phyloP scores from a whole-genome alignment of 92 coral and sea anemone species.

The Muricea muricata region DNA sequence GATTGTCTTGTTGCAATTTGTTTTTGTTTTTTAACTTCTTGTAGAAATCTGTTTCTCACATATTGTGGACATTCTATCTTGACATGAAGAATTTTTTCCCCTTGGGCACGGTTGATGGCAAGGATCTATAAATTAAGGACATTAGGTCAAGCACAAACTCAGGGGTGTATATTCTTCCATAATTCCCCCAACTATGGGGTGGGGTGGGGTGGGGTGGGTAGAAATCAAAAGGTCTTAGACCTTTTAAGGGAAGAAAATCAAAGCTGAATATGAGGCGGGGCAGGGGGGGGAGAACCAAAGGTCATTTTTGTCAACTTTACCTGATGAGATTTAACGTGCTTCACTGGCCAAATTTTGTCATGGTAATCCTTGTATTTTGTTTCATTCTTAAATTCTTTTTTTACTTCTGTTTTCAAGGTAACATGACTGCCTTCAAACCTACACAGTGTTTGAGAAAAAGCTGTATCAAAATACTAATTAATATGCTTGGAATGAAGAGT shows the following conservation, averaged over 20 bases:
- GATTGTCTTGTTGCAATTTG: conserved; percentile 30
- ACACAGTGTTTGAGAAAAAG: neutral
- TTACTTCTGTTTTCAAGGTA: conserved; percentile 53
- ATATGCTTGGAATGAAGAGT: too few species aligned
- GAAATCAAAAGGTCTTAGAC: too few species aligned
- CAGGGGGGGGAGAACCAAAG: neutral
- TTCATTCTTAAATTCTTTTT: conserved; percentile 45
- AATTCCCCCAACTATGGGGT: too few species aligned
- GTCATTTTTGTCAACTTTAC: neutral
- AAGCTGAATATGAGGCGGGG: too few species aligned
- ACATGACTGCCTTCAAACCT: conserved; percentile 62
- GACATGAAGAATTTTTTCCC: conserved; percentile 73
- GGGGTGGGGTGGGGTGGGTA: too few species aligned
- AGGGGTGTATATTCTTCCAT: neutral
- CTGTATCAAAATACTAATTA: too few species aligned
- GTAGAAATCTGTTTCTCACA: conserved; percentile 51
- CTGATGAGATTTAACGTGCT: conserved; percentile 77
- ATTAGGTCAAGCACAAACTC: neutral
- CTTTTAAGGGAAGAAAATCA: too few species aligned
- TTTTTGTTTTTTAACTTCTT: conserved; percentile 44
- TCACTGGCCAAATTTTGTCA: conserved; percentile 41
- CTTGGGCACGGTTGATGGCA: conserved; percentile 92
- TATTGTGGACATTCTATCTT: conserved; percentile 64
- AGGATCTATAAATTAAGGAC: conserved; percentile 58
- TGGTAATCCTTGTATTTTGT: conserved; percentile 83